Percentiles rank a stretch among this genome's conserved stretches.
Conservation (phyloP, 2,888 invertebrate species). For the Steromphala cineraria region DNA sequence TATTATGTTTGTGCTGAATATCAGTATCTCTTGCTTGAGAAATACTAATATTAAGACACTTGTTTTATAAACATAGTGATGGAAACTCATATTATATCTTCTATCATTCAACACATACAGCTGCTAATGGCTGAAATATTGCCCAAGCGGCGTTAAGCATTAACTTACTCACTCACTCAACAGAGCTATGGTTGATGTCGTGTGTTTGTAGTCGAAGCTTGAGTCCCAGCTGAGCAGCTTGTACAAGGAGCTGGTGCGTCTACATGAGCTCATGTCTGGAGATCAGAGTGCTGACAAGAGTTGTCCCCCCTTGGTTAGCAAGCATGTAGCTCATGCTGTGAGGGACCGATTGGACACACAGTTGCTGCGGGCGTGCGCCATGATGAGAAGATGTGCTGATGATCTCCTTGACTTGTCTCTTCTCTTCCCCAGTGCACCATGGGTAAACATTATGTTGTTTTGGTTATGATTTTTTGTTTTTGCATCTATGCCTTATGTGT, state of each 20-base stretch:
- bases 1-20: too few species aligned
- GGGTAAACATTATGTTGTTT: constrained; percentile 63
- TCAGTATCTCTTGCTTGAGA: too few species aligned
- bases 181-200: background rate
- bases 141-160: too few species aligned
- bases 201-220: constrained; percentile 59
- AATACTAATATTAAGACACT: too few species aligned
- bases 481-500: too few species aligned
- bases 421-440: constrained; percentile 69
- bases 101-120: too few species aligned
- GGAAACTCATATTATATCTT: too few species aligned
- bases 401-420: constrained; percentile 66
- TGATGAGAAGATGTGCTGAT: constrained; percentile 59
- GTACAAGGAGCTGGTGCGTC: constrained; percentile 61
- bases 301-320: constrained; percentile 35
- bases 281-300: background rate
- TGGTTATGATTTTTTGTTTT: too few species aligned
- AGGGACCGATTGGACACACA: constrained; percentile 56
- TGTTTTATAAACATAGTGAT: too few species aligned
- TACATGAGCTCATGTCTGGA: constrained; percentile 46
- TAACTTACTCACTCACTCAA: too few species aligned
- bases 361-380: constrained; percentile 56
- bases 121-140: too few species aligned
- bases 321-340: constrained; percentile 47
- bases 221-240: constrained; percentile 64